These are phyloP conservation scores for Stichodactyla mertensii DNA, from an alignment of 64 coral and sea anemone genomes.

Conservation along the genomic window DNA sequence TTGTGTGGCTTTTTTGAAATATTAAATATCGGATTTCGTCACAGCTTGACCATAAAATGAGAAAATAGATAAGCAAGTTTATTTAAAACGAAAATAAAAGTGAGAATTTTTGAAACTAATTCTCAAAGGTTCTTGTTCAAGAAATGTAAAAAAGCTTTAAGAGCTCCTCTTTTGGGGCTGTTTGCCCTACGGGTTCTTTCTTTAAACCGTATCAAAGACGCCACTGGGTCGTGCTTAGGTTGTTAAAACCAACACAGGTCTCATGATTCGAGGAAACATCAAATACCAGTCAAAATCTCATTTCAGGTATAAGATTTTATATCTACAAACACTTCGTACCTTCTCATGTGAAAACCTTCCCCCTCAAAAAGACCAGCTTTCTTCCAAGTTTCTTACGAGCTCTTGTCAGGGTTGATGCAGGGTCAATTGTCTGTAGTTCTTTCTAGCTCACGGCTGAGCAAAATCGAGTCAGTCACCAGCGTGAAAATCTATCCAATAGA, in stretches of 20 bases:
- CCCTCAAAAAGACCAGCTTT: not conserved
- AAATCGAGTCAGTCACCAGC: not conserved
- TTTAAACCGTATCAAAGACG: not conserved
- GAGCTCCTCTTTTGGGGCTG: not conserved
- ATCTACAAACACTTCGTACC: not conserved
- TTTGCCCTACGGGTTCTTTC: not conserved
- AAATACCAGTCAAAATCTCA: not conserved
- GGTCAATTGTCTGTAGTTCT: not conserved
- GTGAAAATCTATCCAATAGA: not conserved
- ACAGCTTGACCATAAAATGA: not conserved
- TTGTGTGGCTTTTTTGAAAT: not conserved
- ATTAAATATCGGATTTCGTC: not conserved
- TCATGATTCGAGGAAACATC: not conserved
- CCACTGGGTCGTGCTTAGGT: not conserved
- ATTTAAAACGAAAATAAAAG: not conserved
- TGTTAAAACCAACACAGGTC: not conserved
- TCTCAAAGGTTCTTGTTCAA: not conserved
- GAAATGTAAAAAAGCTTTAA: not conserved
- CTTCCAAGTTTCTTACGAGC: not conserved
- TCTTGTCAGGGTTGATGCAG: not conserved
- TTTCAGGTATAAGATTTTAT: not conserved
- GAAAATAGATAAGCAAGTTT: not conserved
- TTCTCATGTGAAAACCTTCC: not conserved
- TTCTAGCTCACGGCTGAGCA: not conserved
- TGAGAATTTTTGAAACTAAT: not conserved